These are phyloP conservation scores for Portevinia maculata DNA, from an alignment of 2,888 invertebrate species.

Conservation along the genomic window DNA sequence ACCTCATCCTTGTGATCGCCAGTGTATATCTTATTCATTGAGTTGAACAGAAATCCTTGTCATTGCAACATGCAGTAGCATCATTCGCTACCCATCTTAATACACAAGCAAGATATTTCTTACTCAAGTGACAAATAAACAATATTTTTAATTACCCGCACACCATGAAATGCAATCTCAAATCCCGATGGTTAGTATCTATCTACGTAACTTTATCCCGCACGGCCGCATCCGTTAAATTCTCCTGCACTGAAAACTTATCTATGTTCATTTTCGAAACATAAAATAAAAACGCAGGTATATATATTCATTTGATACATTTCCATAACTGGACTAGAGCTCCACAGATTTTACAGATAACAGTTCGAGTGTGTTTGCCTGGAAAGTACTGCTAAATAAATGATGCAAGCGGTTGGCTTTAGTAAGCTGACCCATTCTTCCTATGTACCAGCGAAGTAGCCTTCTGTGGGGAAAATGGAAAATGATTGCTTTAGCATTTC, in stretches of 20 bases:
- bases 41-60: too few relatives aligned
- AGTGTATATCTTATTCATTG: too few relatives aligned
- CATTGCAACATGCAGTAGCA: neutral
- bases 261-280: slow-evolving; percentile 14
- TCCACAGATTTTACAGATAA: slow-evolving; percentile 69
- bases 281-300: slow-evolving; percentile 8
- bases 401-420: slow-evolving; percentile 65
- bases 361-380: slow-evolving; percentile 66
- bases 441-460: slow-evolving; percentile 29
- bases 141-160: slow-evolving; percentile 3
- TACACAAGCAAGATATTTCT: neutral
- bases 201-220: too few relatives aligned
- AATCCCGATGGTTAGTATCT: neutral
- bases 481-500: slow-evolving; percentile 28
- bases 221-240: neutral
- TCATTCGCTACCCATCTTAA: neutral
- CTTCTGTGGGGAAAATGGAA: slow-evolving; percentile 21
- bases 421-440: slow-evolving; percentile 49
- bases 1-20: too few relatives aligned
- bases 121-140: neutral
- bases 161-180: neutral
- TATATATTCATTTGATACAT: slow-evolving; percentile 20
- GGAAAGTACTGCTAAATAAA: slow-evolving; percentile 64
- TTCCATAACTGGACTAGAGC: slow-evolving; percentile 15
- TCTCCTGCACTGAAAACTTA: slow-evolving; percentile 1